Evolutionary conservation across 2,797 vertebrate genomes (phyloP).

Genomic region (Pseudopleuronectes americanus): DNA sequence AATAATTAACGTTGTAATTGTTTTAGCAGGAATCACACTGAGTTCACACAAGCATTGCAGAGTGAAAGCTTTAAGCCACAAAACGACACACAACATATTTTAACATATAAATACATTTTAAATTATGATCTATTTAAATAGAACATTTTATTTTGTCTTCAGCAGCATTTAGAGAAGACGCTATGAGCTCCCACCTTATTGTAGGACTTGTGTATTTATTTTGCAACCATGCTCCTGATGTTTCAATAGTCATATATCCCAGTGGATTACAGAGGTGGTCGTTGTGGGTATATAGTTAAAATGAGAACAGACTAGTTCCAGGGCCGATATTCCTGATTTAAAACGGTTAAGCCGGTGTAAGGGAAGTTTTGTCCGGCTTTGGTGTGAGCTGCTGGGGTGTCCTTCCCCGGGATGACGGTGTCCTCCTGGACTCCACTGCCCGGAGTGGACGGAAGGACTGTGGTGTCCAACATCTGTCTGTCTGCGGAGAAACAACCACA

Average conservation of each 20-base stretch:
- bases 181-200: neutral
- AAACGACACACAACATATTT: conserved; percentile 59
- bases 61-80: conserved; percentile 63
- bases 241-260: too few relatives aligned
- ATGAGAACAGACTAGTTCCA: conserved; percentile 77
- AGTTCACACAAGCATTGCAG: conserved; percentile 26
- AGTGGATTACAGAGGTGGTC: too few relatives aligned
- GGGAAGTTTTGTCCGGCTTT: conserved; percentile 54
- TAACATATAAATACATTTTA: conserved; percentile 66
- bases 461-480: conserved; percentile 60
- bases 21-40: conserved; percentile 16
- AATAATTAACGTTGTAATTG: conserved; percentile 22
- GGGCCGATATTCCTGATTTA: conserved; percentile 81
- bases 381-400: conserved; percentile 58
- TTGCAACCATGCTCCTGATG: conserved; percentile 6
- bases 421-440: conserved; percentile 45
- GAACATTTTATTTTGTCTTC: neutral
- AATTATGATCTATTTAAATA: conserved; percentile 51
- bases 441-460: conserved; percentile 53
- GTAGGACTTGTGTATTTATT: neutral
- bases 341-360: conserved; percentile 65
- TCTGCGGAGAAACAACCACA: conserved; percentile 54
- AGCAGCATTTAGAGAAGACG: conserved; percentile 44
- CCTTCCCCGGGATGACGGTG: conserved; percentile 49
- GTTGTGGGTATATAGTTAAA: too few relatives aligned